Base-by-base conservation (phyloP, 1,140 invertebrate species). In the Rhopalosiphum padi region DNA sequence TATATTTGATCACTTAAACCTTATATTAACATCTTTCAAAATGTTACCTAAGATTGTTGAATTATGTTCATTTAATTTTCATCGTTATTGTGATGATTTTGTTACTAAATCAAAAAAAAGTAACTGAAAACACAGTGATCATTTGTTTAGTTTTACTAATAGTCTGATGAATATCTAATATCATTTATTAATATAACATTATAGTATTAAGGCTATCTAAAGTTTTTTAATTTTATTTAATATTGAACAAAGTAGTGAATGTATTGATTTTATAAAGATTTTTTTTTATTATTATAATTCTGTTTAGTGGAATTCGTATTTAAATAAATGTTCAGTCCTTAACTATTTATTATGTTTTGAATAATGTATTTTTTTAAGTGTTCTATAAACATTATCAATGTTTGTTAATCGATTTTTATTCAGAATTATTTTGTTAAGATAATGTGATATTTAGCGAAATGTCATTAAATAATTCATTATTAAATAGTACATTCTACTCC, bases 141-240 rank as follows among this genome's bases (percentile, higher is more conserved):
- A 77, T 77, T 35, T 77, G 30, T 18, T 77, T 68, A 15, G 55
- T n/a, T n/a, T 68, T 77, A n/a, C 15, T 18, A 21, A 51, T 51
- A 21, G 48, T 21, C 60, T n/a, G 1, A 15, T 11, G 5, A 15
- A 77, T n/a, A 77, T 4, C 9, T 68, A 77, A n/a, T 77, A n/a
- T 5, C n/a, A n/a, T 77, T 77, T 18, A 77, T 77, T 18, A 5
- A 18, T 77, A 6, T 18, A n/a, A n/a, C n/a, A n/a, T 77, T 77
- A 77, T 35, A 77, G 60, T 77, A 77, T 21, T n/a, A 77, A 6
- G 15, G n/a, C 60, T 77, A 35, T n/a, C 15, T 35, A 1, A n/a
- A 77, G 60, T 77, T 77, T 77, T 77, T 77, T 77, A 6, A n/a
- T 77, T 77, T n/a, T 53, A 53, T 77, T 77, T n/a, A 77, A n/a